Percentiles rank a stretch among this genome's conserved stretches.
phyloP scores from a whole-genome alignment of 2,113 vertebrate species.

The Ictalurus furcatus region DNA sequence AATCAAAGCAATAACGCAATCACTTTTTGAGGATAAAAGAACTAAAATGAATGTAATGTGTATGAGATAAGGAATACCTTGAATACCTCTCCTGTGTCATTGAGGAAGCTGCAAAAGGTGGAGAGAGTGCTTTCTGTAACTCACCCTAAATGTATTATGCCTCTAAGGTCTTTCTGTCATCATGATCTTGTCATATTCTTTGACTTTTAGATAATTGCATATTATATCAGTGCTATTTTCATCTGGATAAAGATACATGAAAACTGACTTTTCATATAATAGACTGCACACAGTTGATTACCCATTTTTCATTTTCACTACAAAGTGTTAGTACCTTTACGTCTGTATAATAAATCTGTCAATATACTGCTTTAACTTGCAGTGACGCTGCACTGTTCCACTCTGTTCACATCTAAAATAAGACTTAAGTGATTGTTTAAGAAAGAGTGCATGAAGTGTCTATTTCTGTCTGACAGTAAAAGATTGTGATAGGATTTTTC shows the following conservation, averaged over 20 bases:
- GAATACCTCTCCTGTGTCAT: constrained; percentile 42
- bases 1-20: constrained; percentile 60
- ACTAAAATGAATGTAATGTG: constrained; percentile 33
- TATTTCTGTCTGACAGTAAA: constrained; percentile 1
- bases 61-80: constrained; percentile 34
- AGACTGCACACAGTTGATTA: neutral
- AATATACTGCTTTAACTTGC: constrained; percentile 1
- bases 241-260: neutral
- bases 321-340: neutral
- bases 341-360: constrained; percentile 5
- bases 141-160: constrained; percentile 13
- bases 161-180: constrained; percentile 20
- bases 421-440: neutral
- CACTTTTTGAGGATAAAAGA: constrained; percentile 44
- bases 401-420: neutral
- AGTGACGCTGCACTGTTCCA: neutral
- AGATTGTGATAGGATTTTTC: neutral
- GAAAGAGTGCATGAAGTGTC: neutral
- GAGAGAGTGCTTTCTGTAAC: constrained; percentile 17
- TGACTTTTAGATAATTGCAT: constrained; percentile 30
- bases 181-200: neutral
- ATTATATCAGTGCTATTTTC: constrained; percentile 24
- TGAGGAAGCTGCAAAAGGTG: neutral
- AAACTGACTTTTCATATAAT: neutral
- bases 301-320: neutral